Percentiles rank a stretch among this genome's conserved stretches.
Conservation (phyloP, 2,797 vertebrate species). For the Gallinago solitaria region DNA sequence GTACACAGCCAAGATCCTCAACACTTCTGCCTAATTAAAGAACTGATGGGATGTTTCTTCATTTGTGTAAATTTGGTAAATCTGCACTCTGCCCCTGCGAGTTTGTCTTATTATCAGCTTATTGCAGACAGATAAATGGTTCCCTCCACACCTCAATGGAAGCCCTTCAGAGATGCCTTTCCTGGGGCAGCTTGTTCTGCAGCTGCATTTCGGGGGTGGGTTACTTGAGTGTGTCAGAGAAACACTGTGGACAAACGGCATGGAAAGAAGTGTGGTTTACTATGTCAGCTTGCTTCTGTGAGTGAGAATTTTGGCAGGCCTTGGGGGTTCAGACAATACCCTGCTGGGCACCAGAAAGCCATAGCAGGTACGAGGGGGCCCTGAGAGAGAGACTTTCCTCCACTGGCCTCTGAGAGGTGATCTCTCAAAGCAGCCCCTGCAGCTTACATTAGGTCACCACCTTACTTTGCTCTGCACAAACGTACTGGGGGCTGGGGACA, state of each 20-base stretch:
- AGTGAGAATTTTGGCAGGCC: not conserved
- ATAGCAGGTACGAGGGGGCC: rapidly evolving
- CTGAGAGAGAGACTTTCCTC: not conserved
- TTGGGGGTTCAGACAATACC: not conserved
- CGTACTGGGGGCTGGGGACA: rapidly evolving
- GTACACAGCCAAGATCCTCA: not conserved
- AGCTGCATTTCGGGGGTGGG: not conserved
- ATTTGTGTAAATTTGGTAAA: not conserved
- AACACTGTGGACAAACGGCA: not conserved
- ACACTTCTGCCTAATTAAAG: not conserved
- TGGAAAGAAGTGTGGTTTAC: not conserved
- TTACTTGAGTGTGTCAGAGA: not conserved
- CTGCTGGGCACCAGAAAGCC: not conserved
- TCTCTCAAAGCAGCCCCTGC: not conserved
- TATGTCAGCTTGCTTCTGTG: not conserved
- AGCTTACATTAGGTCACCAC: not conserved
- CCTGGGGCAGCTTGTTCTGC: not conserved
- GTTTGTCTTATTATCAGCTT: not conserved
- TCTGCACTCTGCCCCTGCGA: not conserved
- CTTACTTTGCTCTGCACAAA: rapidly evolving
- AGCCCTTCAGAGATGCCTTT: not conserved
- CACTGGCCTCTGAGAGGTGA: not conserved
- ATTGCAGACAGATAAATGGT: not conserved
- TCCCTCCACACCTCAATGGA: not conserved
- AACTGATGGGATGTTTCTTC: not conserved